Evolutionary conservation across 2,888 invertebrate species (phyloP), one percentile per base, ranked within the genome.

Genomic region (Drosophila diplacantha): DNA sequence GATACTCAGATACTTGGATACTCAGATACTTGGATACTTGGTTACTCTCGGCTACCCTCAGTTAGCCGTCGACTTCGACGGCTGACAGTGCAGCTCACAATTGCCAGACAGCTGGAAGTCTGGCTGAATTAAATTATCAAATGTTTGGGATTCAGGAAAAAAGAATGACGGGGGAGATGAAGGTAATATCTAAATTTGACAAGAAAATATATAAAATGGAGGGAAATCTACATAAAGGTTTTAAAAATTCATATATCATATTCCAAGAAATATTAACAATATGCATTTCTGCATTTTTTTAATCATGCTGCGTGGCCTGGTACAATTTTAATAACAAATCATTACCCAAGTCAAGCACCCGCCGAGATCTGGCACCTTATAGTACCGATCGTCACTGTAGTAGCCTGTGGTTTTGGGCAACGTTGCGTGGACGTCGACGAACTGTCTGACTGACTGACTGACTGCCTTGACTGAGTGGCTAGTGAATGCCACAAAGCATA

Each of bases 401-500:
- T 62, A n/a, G 14, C 22, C 35, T 32, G 68, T 22, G 50, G 52
- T 20, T 49, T 67, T 41, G 52, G 52, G 54, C 51, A 55, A 20
- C 55, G 69, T 61, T 62, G 69, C 69, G 46, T 69, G 62, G 49
- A 69, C 29, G 34, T 24, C 62, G 50, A 41, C 62, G 12, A 31
- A 62, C 58, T 44, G 58, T 22, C 57, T 41, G 39, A 11, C 29
- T 41, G 41, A 16, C 24, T 37, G 24, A 16, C 46, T 54, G 26
- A 26, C 32, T 47, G 53, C 20, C 51, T 22, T 49, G 44, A 54
- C 43, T 32, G 54, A 47, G 39, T 29, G 46, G 46, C 39, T n/a
- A 34, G 61, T 49, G 67, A 68, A 69, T 68, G 70, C 68, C 62
- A 63, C 70, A 68, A 69, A 68, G 56, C 70, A 63, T 68, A 68